phyloP scores from a whole-genome alignment of 2,888 invertebrate genomes.

The Drosophila rellima region DNA sequence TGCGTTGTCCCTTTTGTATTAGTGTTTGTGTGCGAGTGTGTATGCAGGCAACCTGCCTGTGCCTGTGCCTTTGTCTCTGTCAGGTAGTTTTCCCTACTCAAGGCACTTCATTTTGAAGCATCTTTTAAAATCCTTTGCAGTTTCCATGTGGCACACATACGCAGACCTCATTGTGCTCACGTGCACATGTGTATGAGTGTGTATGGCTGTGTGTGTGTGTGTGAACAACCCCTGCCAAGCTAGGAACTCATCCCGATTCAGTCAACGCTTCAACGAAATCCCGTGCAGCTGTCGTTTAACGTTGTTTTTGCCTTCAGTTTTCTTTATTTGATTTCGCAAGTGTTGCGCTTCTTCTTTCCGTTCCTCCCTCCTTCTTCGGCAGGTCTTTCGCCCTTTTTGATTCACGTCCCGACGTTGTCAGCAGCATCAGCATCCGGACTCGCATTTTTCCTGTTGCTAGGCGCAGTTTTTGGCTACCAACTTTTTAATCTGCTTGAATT shows the following conservation, averaged over 20 bases:
- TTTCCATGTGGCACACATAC: conserved; percentile 75
- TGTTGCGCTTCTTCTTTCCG: conserved; percentile 51
- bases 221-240: conserved; percentile 64
- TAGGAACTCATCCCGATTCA: conserved; percentile 24
- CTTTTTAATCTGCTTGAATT: conserved; percentile 16
- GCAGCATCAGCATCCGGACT: conserved; percentile 12
- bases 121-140: conserved; percentile 66
- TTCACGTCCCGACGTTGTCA: conserved; percentile 7
- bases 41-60: conserved; percentile 63
- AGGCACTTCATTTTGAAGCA: conserved; percentile 60
- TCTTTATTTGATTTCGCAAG: conserved; percentile 74
- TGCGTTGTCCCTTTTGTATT: conserved; percentile 41
- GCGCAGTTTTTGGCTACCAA: conserved; percentile 42
- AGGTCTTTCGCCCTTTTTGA: conserved; percentile 30
- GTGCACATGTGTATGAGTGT: neutral
- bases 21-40: conserved; percentile 19
- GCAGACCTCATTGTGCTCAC: conserved; percentile 38
- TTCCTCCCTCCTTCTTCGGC: conserved; percentile 12
- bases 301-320: conserved; percentile 43
- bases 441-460: conserved; percentile 67
- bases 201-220: conserved; percentile 28
- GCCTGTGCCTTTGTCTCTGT: conserved; percentile 60
- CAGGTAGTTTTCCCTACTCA: conserved; percentile 71
- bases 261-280: conserved; percentile 52
- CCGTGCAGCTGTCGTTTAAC: conserved; percentile 65